These are phyloP conservation scores for Perodicticus potto DNA, from an alignment of 2,797 vertebrate species.

Conservation along the genomic window DNA sequence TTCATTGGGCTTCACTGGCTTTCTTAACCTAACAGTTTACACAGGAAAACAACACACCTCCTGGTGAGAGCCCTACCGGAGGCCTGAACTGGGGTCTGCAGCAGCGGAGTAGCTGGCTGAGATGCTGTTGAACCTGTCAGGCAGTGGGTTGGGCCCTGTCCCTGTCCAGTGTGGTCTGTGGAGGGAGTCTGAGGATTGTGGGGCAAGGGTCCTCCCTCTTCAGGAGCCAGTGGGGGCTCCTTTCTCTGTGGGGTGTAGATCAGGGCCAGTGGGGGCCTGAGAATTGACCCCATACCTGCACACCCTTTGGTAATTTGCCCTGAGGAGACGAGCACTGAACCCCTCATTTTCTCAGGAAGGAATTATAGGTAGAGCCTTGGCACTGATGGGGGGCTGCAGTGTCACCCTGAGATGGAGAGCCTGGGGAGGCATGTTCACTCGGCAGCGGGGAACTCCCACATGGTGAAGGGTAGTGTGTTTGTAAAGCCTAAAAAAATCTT, in stretches of 20 bases:
- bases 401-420: neutral
- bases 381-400: too few relatives aligned
- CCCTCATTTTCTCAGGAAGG: neutral
- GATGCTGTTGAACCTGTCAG: neutral
- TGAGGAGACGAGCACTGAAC: neutral
- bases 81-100: neutral
- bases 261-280: neutral
- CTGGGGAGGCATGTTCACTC: neutral
- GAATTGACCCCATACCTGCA: neutral
- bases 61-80: neutral
- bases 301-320: neutral
- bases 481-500: neutral
- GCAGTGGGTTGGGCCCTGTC: neutral
- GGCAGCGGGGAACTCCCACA: neutral
- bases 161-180: neutral
- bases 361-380: neutral
- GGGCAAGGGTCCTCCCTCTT: neutral
- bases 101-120: neutral
- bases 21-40: neutral
- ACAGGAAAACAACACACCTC: neutral
- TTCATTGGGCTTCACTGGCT: neutral
- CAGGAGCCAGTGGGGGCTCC: fast-evolving
- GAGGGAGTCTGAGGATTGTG: neutral
- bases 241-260: neutral
- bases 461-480: neutral